Base-by-base conservation (phyloP, 2,113 vertebrate genomes). In the Oreotrochilus melanogaster region DNA sequence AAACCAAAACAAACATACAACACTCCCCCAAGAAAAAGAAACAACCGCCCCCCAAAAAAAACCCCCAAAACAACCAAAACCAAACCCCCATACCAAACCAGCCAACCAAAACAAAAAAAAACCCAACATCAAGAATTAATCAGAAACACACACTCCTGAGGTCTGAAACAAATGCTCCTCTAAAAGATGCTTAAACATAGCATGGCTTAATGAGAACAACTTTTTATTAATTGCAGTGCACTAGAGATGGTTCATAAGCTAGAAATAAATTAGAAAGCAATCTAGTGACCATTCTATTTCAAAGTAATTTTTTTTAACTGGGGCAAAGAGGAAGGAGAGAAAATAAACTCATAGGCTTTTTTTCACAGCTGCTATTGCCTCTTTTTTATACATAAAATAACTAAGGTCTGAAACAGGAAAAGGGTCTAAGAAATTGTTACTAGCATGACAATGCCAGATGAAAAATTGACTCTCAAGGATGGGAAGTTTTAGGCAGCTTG, bases 381-480 rank as follows among this genome's bases (percentile, higher is more conserved):
- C 23, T 70, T 67, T 73, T 89, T 45, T 48, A 88, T 18, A 69
- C 43, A 76, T 87, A 65, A 57, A 78, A 78, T 65, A 57, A 69
- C 12, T 60, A 71, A 31, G 25, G 27, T 83, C 71, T 81, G 23
- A 60, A 86, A 54, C 33, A 70, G 70, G 53, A 89, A 96, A 88
- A 64, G n/a, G 10, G 35, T 88, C 35, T 72, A 81, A 56, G 21
- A 27, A 87, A 42, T 80, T 60, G 79, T 17, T 83, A 67, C 69
- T 27, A 78, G 39, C 25, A 48, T 17, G 33, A 67, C 17, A 86
- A 39, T 57, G 31, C 42, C 75, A 89, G 35, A 74, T 57, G 48
- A 86, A 95, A 96, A 89, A 86, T 6, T 65, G 51, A 93, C 91
- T 79, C 69, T 47, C 30, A 56, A 70, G 91, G 39, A 81, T 39